A percentile compares a stretch with the other conserved stretches of the same genome.
phyloP scores from a whole-genome alignment of 2,113 vertebrate species.

The Prionailurus bengalensis region DNA sequence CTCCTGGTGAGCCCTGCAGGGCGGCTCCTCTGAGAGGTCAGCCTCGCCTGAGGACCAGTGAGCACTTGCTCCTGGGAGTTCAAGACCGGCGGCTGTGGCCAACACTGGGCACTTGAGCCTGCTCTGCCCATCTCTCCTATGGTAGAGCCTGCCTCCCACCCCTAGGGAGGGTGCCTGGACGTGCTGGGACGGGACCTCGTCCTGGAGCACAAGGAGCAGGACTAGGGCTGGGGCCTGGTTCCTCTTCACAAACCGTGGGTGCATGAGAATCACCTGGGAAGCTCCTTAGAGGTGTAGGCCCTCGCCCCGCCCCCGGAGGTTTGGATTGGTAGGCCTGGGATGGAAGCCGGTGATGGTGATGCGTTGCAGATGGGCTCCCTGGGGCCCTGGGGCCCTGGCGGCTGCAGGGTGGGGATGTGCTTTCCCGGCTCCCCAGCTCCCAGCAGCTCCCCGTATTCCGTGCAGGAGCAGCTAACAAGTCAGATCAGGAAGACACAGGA shows the following conservation, averaged over 20 bases:
- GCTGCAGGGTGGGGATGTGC: not conserved
- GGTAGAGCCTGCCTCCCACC: not conserved
- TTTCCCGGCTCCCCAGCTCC: not conserved
- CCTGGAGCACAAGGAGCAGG: not conserved
- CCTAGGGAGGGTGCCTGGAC: not conserved
- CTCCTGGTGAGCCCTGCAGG: not conserved
- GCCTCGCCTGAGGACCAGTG: not conserved
- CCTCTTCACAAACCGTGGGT: not conserved
- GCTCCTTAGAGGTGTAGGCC: rapidly evolving
- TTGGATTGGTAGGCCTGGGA: not conserved
- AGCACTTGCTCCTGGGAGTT: not conserved
- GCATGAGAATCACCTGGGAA: not conserved
- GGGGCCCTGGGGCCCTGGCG: no score
- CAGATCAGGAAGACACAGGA: slow-evolving; percentile 90
- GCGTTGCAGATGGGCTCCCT: not conserved
- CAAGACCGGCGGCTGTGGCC: not conserved
- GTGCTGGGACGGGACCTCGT: not conserved
- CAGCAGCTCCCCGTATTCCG: not conserved
- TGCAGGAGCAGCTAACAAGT: slow-evolving; percentile 91
- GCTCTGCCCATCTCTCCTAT: not conserved
- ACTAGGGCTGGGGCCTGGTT: not conserved
- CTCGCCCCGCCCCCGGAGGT: not conserved
- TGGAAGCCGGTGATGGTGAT: not conserved
- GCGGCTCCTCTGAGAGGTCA: not conserved
- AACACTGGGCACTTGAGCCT: not conserved